Conservation (phyloP, 2,888 invertebrate genomes). For the Drosophila acutilabella region DNA sequence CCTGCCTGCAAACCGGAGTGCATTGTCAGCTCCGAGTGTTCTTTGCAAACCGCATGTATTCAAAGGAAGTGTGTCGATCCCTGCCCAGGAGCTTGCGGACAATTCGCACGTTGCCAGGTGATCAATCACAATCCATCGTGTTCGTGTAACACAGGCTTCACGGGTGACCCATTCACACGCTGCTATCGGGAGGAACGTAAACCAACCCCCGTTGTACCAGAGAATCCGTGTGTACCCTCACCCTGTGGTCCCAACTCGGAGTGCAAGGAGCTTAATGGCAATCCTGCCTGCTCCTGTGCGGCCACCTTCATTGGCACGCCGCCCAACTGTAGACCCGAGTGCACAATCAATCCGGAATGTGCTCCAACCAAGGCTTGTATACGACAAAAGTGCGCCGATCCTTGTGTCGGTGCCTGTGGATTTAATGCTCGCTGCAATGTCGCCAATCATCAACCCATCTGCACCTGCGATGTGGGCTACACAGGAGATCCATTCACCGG, state of each 20-base stretch:
- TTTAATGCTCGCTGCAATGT: constrained; percentile 88
- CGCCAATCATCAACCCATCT: constrained; percentile 86
- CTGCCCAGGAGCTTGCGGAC: constrained; percentile 90
- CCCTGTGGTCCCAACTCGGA: constrained; percentile 89
- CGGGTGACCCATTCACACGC: constrained; percentile 91
- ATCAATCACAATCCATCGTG: constrained; percentile 92
- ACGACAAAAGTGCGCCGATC: constrained; percentile 86
- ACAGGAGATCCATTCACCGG: constrained; percentile 88
- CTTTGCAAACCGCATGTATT: constrained; percentile 89
- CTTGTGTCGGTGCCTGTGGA: constrained; percentile 89
- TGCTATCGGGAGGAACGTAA: constrained; percentile 85
- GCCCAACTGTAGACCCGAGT: constrained; percentile 89
- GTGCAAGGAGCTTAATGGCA: constrained; percentile 86
- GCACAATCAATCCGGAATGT: constrained; percentile 87
- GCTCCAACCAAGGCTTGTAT: constrained; percentile 86
- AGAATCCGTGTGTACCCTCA: constrained; percentile 87
- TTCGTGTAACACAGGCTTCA: constrained; percentile 88
- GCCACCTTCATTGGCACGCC: constrained; percentile 87
- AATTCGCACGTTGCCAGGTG: constrained; percentile 90
- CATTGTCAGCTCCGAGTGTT: constrained; percentile 91
- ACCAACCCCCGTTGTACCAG: constrained; percentile 84
- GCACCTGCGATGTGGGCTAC: constrained; percentile 86
- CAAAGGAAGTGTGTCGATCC: constrained; percentile 92
- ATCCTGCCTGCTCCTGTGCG: constrained; percentile 87
- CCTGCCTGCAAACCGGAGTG: constrained; percentile 92